Conservation (phyloP, 2,113 vertebrate genomes). For the Silurus asotus region DNA sequence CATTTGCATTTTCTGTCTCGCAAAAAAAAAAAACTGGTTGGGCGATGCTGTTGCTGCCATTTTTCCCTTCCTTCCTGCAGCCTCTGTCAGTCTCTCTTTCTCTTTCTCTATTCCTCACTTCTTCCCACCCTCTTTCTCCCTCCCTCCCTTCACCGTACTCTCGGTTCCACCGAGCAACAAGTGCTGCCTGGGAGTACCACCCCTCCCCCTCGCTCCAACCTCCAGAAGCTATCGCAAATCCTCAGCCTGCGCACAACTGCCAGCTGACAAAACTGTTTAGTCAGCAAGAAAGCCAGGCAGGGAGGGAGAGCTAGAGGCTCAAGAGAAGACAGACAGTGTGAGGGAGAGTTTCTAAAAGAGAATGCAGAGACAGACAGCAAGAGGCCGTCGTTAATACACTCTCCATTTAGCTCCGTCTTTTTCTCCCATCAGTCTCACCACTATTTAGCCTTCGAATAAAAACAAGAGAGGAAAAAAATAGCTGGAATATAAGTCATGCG, state of each 20-base stretch:
- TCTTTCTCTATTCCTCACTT: slow-evolving; percentile 26
- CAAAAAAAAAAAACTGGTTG: slow-evolving; percentile 46
- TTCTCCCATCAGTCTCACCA: slow-evolving; percentile 37
- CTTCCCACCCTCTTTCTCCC: slow-evolving; percentile 35
- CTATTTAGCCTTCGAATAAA: slow-evolving; percentile 25
- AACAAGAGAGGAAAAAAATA: slow-evolving; percentile 3
- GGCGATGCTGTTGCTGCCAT: slow-evolving; percentile 48
- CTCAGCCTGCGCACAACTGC: slow-evolving; percentile 72
- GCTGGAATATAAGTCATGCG: background rate
- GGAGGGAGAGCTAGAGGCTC: slow-evolving; percentile 50
- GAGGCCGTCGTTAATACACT: slow-evolving; percentile 39
- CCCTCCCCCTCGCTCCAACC: slow-evolving; percentile 60
- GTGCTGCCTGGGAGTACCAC: slow-evolving; percentile 57
- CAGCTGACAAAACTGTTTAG: slow-evolving; percentile 85
- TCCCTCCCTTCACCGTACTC: slow-evolving; percentile 17
- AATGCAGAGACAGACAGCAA: slow-evolving; percentile 25
- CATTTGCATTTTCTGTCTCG: slow-evolving; percentile 52
- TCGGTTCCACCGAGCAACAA: slow-evolving; percentile 60
- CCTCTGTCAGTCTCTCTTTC: slow-evolving; percentile 24
- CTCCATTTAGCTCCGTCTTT: slow-evolving; percentile 26
- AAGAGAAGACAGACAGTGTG: slow-evolving; percentile 35
- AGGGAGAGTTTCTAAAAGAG: slow-evolving; percentile 34
- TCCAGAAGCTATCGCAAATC: slow-evolving; percentile 79
- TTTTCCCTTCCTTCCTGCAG: slow-evolving; percentile 24
- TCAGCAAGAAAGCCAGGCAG: slow-evolving; percentile 73